Evolutionary conservation across 2,888 invertebrate genomes (phyloP).

Genomic region (Seira ritae): DNA sequence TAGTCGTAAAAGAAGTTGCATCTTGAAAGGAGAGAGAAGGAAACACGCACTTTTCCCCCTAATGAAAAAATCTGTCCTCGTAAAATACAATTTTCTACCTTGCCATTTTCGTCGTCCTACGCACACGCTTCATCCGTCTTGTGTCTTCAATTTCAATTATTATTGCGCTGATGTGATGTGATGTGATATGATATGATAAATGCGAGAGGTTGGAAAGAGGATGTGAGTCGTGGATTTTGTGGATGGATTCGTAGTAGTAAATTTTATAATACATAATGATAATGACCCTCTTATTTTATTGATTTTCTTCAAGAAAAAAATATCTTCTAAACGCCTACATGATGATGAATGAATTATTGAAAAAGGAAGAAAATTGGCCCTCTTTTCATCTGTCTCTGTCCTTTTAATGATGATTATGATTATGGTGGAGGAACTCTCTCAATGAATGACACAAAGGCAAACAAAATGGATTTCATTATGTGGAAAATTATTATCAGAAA

Average conservation of each 20-base stretch:
- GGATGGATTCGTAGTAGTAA: not conserved
- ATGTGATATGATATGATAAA: no score
- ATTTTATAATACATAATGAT: not conserved
- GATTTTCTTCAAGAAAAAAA: not conserved
- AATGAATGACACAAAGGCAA: conserved; percentile 2
- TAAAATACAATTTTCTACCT: not conserved
- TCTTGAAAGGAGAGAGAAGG: conserved; percentile 4
- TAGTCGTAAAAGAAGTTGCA: not conserved
- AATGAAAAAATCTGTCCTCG: not conserved
- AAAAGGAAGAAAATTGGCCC: not conserved
- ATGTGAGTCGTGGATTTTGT: not conserved
- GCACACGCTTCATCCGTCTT: not conserved
- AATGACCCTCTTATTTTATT: not conserved
- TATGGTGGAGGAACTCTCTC: not conserved
- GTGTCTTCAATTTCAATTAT: no score
- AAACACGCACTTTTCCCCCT: not conserved
- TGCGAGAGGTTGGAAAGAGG: no score
- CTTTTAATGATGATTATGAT: not conserved
- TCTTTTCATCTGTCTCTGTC: not conserved
- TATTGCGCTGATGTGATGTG: no score
- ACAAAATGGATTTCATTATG: conserved; percentile 2
- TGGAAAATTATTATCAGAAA: not conserved
- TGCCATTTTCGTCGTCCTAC: conserved; percentile 11
- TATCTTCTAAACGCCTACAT: conserved; percentile 4
- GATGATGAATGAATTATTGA: no score